Conservation (phyloP, 2,888 invertebrate genomes). For the Busseola fusca region DNA sequence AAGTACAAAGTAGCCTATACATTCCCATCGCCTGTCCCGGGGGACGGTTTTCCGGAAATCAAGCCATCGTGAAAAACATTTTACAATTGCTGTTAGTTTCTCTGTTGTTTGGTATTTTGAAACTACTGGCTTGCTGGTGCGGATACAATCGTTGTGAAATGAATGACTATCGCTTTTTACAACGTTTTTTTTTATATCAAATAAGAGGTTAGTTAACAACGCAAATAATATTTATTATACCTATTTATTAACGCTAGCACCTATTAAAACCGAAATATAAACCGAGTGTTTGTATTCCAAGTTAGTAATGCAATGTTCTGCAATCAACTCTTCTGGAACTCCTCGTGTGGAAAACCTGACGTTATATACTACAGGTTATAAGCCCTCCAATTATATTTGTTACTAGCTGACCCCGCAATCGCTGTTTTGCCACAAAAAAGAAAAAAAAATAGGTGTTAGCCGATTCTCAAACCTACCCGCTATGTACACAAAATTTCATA, state of each 20-base stretch:
- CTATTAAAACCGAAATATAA: not conserved
- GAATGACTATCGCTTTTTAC: constrained; percentile 16
- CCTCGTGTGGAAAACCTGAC: not conserved
- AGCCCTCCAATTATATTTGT: constrained; percentile 1
- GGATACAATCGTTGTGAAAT: constrained; percentile 39
- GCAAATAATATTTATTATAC: not conserved
- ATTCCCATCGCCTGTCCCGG: constrained; percentile 55
- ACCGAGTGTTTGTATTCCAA: not conserved
- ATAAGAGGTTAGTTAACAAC: not conserved
- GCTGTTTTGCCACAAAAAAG: too few relatives aligned
- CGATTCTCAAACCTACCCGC: too few relatives aligned
- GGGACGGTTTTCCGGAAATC: constrained; percentile 66
- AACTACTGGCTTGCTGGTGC: constrained; percentile 51
- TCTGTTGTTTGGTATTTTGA: constrained; percentile 64
- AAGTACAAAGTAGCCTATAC: constrained; percentile 45
- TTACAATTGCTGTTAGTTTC: constrained; percentile 65
- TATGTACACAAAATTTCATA: too few relatives aligned
- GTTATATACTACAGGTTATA: too few relatives aligned
- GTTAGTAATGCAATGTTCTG: not conserved
- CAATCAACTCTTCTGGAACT: constrained; percentile 1
- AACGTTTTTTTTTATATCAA: constrained; percentile 17
- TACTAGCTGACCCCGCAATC: too few relatives aligned
- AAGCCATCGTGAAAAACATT: constrained; percentile 68
- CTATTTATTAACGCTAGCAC: not conserved
- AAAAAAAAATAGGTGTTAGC: too few relatives aligned